Evolutionary conservation across 2,113 vertebrate genomes (phyloP).

Genomic region (Crotophaga sulcirostris): DNA sequence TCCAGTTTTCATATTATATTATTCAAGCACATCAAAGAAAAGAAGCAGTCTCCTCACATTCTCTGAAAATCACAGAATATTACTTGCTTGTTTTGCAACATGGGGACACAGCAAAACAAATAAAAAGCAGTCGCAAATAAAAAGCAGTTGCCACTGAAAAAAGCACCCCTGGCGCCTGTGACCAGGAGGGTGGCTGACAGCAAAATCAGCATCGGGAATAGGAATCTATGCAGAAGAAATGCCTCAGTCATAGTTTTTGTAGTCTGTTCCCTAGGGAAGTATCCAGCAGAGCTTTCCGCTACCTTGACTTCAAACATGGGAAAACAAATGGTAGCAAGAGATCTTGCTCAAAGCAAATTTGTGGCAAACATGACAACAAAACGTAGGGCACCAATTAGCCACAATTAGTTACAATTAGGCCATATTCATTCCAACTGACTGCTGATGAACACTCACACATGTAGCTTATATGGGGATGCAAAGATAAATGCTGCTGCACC

Average conservation of each 20-base stretch:
- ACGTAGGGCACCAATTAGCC: neutral
- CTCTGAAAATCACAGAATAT: neutral
- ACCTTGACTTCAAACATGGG: neutral
- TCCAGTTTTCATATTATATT: neutral
- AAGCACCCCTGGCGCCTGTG: neutral
- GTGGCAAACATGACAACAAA: neutral
- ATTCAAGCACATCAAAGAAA: neutral
- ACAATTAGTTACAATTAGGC: neutral
- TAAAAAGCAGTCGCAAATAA: neutral
- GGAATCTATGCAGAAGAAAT: neutral
- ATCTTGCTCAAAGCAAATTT: neutral
- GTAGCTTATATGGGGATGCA: neutral
- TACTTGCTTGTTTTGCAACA: neutral
- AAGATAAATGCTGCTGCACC: neutral
- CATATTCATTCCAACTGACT: neutral
- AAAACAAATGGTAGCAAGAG: neutral
- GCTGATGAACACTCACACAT: neutral
- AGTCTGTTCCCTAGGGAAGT: neutral
- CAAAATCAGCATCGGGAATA: neutral
- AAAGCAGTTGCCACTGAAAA: no score
- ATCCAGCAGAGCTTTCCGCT: neutral
- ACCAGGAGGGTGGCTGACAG: neutral
- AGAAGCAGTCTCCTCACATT: neutral
- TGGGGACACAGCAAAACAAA: rapidly evolving
- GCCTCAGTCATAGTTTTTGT: rapidly evolving